These are phyloP conservation scores for Dryobotodes eremita DNA, from an alignment of 2,888 invertebrate genomes.

Conservation along the genomic window DNA sequence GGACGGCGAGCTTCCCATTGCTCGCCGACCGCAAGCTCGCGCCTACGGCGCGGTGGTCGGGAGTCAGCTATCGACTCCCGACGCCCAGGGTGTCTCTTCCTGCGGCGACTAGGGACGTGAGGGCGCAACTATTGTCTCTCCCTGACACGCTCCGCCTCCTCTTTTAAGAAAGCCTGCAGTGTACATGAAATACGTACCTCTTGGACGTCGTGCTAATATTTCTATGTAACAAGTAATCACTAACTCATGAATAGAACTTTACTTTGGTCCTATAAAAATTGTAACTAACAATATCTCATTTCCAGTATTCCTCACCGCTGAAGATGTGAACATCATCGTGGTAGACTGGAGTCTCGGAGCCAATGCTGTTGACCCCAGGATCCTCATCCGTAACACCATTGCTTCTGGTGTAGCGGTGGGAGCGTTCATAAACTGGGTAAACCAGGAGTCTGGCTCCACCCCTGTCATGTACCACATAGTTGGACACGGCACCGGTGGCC, in stretches of 20 bases:
- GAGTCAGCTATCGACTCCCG: no score
- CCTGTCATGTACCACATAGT: constrained; percentile 78
- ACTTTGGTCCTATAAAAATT: neutral
- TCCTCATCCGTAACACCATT: constrained; percentile 76
- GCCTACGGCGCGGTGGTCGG: no score
- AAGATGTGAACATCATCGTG: constrained; percentile 82
- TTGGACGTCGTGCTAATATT: no score
- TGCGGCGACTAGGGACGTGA: no score
- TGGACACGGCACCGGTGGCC: constrained; percentile 82
- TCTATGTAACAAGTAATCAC: neutral
- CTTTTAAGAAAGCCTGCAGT: no score
- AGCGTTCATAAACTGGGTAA: constrained; percentile 80
- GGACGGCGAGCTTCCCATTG: no score
- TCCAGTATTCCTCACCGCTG: constrained; percentile 78
- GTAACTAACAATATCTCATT: constrained; percentile 1
- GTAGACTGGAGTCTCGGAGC: constrained; percentile 83
- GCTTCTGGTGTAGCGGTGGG: constrained; percentile 78
- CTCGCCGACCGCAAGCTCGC: no score
- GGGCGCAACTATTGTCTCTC: no score
- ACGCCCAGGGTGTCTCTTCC: no score
- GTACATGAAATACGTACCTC: neutral
- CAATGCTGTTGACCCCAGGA: constrained; percentile 70
- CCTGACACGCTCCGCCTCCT: no score
- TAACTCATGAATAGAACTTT: neutral
- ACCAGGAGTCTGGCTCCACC: constrained; percentile 69